Evolutionary conservation across 2,888 invertebrate genomes (phyloP), one percentile per base, ranked within the genome.

Genomic region (Callimorpha dominula): DNA sequence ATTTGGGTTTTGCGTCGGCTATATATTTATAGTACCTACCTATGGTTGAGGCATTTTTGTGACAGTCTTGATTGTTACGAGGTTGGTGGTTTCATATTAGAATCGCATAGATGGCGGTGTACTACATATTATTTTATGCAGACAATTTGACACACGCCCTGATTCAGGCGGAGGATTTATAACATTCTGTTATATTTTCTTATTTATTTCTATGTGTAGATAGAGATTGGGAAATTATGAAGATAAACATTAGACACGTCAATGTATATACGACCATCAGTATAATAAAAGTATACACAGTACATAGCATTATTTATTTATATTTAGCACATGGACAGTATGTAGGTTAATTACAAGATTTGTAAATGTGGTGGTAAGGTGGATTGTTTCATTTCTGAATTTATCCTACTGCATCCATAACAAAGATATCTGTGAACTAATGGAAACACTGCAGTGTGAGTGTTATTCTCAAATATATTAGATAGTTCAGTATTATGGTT

Each of bases 351-450:
- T 60, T 60, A 65, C 50, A 65, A 65, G 31, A 65, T 46, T 60
- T 69, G 77, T 71, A 86, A 68, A 71, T 81, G 75, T 64, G 67
- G 65, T 40, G 86, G 87, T 72, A 90, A 74, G 68, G 78, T 85
- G 72, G 73, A 71, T 52, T 79, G 72, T 71, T 81, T 82, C 78
- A 89, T 90, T 86, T 94, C 93, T 67, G 89, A 86, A 84, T 90
- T 88, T 84, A 90, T 93, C 81, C 90, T 92, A 78, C 93, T 94
- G 78, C 95, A 95, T 77, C 91, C 87, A 83, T 94, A 95, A 83
- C 95, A 95, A 54, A 95, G 86, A 68, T 82, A 78, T 79, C 88
- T 81, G 81, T 92, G 80, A 60, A 93, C 87, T 71, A 85, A 82
- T 17, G 94, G 94, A 84, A 94, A 94, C 83, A 94, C 86, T 68